phyloP scores from a whole-genome alignment of 2,888 invertebrate genomes.

The Erebia ligea region DNA sequence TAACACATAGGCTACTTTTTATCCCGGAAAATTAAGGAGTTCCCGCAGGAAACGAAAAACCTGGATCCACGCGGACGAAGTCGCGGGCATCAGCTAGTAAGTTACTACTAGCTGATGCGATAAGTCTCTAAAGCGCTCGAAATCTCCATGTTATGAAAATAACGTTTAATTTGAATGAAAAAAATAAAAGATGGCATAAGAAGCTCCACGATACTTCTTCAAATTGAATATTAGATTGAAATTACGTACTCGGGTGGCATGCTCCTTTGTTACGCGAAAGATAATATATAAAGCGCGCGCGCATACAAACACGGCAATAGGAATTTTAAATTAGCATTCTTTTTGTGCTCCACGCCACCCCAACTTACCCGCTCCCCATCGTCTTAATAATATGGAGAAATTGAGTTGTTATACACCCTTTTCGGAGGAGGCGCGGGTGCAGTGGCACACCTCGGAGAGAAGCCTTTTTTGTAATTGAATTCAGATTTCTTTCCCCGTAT shows the following conservation, averaged over 20 bases:
- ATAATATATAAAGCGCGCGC: conserved; percentile 78
- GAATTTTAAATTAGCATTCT: conserved; percentile 84
- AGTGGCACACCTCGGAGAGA: conserved; percentile 74
- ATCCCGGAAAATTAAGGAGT: no score
- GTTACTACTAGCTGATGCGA: no score
- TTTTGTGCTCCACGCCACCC: conserved; percentile 78
- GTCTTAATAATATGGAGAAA: conserved; percentile 82
- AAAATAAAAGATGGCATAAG: conserved; percentile 72
- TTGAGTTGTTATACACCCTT: conserved; percentile 83
- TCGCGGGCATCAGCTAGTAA: no score
- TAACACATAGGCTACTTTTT: no score
- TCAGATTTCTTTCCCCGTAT: conserved; percentile 79
- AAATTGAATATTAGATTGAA: conserved; percentile 83
- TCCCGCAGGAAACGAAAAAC: no score
- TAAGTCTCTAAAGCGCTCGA: conserved; percentile 38
- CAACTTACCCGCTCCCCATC: conserved; percentile 68
- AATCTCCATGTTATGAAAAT: conserved; percentile 61
- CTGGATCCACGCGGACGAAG: no score
- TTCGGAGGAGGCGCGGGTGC: conserved; percentile 78
- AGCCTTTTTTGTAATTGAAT: conserved; percentile 83
- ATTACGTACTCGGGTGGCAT: conserved; percentile 78
- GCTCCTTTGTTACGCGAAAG: conserved; percentile 77
- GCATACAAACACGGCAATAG: conserved; percentile 80
- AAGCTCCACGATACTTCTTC: conserved; percentile 71
- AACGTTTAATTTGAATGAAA: conserved; percentile 65